Percentiles rank a stretch among this genome's conserved stretches.
These are phyloP conservation scores for Pangasius larnaudii DNA, from an alignment of 2,797 vertebrate genomes.

Conservation along the genomic window DNA sequence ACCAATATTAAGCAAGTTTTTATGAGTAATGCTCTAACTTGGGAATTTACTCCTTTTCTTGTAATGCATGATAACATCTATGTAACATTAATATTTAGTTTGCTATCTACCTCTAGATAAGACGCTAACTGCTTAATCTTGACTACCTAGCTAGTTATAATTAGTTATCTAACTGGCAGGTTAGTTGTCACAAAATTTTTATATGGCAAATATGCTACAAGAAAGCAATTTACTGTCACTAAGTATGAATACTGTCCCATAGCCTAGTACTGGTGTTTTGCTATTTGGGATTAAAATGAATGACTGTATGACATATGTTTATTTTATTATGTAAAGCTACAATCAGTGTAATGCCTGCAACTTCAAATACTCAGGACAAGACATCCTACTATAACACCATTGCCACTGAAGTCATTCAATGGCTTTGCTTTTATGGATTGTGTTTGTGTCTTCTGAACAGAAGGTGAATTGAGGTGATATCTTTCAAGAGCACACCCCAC, in stretches of 20 bases:
- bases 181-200: background rate
- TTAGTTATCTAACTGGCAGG: background rate
- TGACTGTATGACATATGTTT: background rate
- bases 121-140: background rate
- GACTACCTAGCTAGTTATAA: background rate
- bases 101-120: background rate
- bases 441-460: background rate
- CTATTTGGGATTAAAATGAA: background rate
- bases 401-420: background rate
- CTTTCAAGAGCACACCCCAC: background rate
- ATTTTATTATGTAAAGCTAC: background rate
- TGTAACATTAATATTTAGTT: background rate
- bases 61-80: background rate
- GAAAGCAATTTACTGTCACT: background rate
- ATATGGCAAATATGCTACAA: background rate
- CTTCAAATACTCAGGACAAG: background rate
- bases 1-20: background rate
- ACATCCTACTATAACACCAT: background rate
- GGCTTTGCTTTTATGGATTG: background rate
- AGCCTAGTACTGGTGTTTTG: background rate
- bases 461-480: background rate
- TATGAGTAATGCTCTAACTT: background rate
- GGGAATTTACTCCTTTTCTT: background rate
- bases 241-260: background rate
- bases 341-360: background rate